phyloP scores from a whole-genome alignment of 2,888 invertebrate genomes.

The Phyllotreta cruciferae region DNA sequence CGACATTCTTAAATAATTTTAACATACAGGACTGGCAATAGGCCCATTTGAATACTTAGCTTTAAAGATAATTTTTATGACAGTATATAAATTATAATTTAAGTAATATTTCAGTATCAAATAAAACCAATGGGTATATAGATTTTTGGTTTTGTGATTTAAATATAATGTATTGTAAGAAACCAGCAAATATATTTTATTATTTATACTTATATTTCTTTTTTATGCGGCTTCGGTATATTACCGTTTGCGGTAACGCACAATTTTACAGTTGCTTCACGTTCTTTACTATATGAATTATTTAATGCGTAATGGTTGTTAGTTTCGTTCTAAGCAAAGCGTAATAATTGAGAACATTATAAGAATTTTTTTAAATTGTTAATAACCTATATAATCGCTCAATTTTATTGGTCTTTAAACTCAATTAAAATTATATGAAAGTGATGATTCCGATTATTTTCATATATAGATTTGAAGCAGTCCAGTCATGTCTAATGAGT shows the following conservation, averaged over 20 bases:
- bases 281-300: neutral
- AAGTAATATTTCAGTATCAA: too few relatives aligned
- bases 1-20: too few relatives aligned
- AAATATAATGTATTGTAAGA: neutral
- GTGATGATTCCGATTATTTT: constrained; percentile 7
- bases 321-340: constrained; percentile 18
- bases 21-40: too few relatives aligned
- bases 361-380: constrained; percentile 17
- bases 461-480: constrained; percentile 10
- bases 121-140: too few relatives aligned
- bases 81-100: too few relatives aligned
- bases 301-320: constrained; percentile 20
- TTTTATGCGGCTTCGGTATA: too few relatives aligned
- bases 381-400: constrained; percentile 20
- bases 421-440: constrained; percentile 16
- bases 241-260: constrained; percentile 8
- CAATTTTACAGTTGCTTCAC: constrained; percentile 18
- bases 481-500: constrained; percentile 9
- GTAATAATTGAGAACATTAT: constrained; percentile 20
- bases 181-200: neutral
- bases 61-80: too few relatives aligned
- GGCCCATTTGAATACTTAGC: too few relatives aligned
- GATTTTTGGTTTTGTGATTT: too few relatives aligned
- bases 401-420: constrained; percentile 22
- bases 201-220: neutral